Percentiles rank a stretch among this genome's conserved stretches.
Conservation (phyloP, 1,140 invertebrate species). For the Drosophila mauritiana region DNA sequence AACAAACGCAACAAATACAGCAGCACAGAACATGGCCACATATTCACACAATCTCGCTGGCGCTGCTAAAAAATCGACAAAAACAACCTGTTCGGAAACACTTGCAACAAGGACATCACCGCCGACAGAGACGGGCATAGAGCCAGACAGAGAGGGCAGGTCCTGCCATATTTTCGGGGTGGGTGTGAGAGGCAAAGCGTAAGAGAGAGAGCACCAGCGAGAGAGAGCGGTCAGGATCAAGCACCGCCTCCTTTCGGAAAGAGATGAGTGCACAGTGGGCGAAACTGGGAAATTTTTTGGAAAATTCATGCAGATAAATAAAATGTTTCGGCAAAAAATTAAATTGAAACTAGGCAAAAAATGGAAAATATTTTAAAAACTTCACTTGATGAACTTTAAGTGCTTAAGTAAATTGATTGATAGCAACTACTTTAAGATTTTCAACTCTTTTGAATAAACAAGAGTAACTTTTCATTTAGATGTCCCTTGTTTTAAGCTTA, state of each 20-base stretch:
- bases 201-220: constrained; percentile 14
- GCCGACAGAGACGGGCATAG: constrained; percentile 28
- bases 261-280: constrained; percentile 48
- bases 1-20: constrained; percentile 27
- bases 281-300: too few species aligned
- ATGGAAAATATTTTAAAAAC: too few species aligned
- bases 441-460: too few species aligned
- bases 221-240: constrained; percentile 28
- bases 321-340: not conserved
- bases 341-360: too few species aligned
- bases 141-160: constrained; percentile 28
- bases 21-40: constrained; percentile 69
- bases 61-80: constrained; percentile 83
- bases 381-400: too few species aligned
- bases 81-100: constrained; percentile 84
- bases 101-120: constrained; percentile 81
- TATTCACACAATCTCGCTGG: constrained; percentile 77
- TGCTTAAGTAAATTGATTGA: too few species aligned
- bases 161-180: constrained; percentile 30
- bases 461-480: too few species aligned
- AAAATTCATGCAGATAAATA: not conserved
- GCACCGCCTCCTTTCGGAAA: constrained; percentile 77
- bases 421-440: too few species aligned
- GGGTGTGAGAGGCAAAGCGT: constrained; percentile 22
- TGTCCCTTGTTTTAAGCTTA: too few species aligned